These are phyloP conservation scores for Mesocricetus auratus DNA, from an alignment of 2,113 vertebrate genomes.

Conservation along the genomic window DNA sequence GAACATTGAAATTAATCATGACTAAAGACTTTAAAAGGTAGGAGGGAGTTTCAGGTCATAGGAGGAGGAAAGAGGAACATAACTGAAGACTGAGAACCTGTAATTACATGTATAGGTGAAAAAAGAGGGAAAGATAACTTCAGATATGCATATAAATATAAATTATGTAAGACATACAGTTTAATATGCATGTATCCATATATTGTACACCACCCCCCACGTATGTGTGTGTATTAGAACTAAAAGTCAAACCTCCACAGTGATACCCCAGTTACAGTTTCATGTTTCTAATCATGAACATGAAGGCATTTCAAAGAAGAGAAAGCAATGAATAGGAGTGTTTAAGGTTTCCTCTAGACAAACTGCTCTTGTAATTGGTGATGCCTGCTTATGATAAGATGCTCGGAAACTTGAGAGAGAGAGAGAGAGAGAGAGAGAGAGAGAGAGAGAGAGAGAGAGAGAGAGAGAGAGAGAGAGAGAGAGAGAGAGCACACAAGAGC, in stretches of 20 bases:
- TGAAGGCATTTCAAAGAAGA: neutral
- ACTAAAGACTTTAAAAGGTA: neutral
- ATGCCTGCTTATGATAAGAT: neutral
- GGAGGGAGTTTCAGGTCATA: neutral
- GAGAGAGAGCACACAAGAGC: accelerated
- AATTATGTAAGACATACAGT: neutral
- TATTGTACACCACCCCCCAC: accelerated
- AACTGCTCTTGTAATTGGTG: neutral
- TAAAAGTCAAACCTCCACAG: neutral
- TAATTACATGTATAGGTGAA: neutral
- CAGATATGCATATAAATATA: neutral
- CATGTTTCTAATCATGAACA: neutral
- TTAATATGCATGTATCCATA: neutral
- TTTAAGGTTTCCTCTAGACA: neutral
- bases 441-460: neutral
- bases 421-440: neutral
- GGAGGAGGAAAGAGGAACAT: neutral
- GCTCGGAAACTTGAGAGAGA: neutral
- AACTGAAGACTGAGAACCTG: neutral
- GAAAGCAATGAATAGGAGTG: neutral
- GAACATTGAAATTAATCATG: neutral
- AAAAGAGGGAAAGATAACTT: neutral
- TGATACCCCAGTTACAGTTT: neutral
- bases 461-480: neutral
- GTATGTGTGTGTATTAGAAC: neutral